Percentiles rank a stretch among this genome's conserved stretches.
These are phyloP conservation scores for Mythimna pallens DNA, from an alignment of 2,888 invertebrate species.

Conservation along the genomic window DNA sequence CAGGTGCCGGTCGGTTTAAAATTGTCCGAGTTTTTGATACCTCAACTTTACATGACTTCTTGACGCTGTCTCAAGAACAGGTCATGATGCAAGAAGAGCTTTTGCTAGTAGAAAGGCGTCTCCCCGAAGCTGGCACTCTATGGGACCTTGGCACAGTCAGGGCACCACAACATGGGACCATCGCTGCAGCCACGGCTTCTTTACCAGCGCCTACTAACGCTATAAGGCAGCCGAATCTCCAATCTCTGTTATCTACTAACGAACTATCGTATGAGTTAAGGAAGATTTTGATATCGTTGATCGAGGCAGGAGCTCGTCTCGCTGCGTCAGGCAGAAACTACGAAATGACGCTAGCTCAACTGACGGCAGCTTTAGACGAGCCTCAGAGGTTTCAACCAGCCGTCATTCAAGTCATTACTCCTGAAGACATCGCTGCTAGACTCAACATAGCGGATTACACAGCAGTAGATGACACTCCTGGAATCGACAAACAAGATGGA, in stretches of 20 bases:
- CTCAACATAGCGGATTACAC: slow-evolving; percentile 65
- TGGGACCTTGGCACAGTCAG: slow-evolving; percentile 86
- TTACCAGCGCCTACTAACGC: slow-evolving; percentile 78
- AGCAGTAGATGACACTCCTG: slow-evolving; percentile 53
- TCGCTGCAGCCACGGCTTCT: slow-evolving; percentile 85
- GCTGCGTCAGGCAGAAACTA: slow-evolving; percentile 85
- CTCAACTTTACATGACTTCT: slow-evolving; percentile 82
- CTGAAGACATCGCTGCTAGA: slow-evolving; percentile 82
- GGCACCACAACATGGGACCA: slow-evolving; percentile 82
- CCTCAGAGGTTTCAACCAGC: slow-evolving; percentile 73
- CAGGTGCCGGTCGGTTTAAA: slow-evolving; percentile 80
- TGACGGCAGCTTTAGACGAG: slow-evolving; percentile 83
- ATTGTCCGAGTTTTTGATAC: slow-evolving; percentile 83
- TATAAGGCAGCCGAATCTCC: slow-evolving; percentile 83
- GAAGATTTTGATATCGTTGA: slow-evolving; percentile 85
- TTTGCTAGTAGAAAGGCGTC: slow-evolving; percentile 80
- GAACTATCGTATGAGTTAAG: slow-evolving; percentile 83
- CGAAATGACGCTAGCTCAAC: slow-evolving; percentile 80
- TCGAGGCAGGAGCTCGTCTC: slow-evolving; percentile 85
- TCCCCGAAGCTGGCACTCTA: slow-evolving; percentile 82
- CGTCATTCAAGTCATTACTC: slow-evolving; percentile 83
- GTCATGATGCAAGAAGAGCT: slow-evolving; percentile 82
- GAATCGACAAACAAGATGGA: slow-evolving; percentile 42
- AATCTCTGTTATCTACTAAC: slow-evolving; percentile 85
- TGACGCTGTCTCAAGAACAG: slow-evolving; percentile 83